Conservation (phyloP, 2,888 invertebrate genomes). For the Ormyrus pomaceus region DNA sequence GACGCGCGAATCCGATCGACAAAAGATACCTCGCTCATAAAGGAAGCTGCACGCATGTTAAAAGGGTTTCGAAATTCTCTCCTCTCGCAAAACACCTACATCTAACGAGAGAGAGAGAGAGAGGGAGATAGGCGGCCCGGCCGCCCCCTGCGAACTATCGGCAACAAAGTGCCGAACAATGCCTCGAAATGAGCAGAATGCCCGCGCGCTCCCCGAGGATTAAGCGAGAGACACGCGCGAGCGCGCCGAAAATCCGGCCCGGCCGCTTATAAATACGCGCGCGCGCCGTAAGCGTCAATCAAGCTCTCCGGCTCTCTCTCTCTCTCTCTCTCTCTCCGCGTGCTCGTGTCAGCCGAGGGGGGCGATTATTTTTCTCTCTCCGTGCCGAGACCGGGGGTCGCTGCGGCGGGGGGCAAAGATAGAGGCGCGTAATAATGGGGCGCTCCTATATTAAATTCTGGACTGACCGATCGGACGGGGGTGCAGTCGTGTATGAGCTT, state of each 20-base stretch:
- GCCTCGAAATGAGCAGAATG: conserved; percentile 49
- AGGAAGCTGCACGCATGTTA: no score
- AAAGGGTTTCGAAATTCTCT: no score
- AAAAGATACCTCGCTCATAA: no score
- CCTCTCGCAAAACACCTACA: no score
- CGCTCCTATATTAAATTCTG: conserved; percentile 68
- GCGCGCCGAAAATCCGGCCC: conserved; percentile 32
- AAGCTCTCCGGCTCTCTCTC: conserved; percentile 1
- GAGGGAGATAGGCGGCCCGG: background rate
- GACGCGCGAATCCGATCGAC: no score
- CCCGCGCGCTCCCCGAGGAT: conserved; percentile 32
- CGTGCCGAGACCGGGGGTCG: background rate
- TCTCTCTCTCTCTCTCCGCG: background rate
- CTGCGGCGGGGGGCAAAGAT: background rate
- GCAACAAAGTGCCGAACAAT: conserved; percentile 50
- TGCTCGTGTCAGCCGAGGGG: conserved; percentile 12
- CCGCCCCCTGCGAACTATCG: conserved; percentile 6
- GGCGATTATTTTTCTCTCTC: conserved; percentile 7
- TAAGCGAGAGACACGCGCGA: conserved; percentile 24
- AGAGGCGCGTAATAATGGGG: conserved; percentile 12
- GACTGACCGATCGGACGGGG: conserved; percentile 67
- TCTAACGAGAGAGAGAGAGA: no score
- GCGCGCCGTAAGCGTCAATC: conserved; percentile 37
- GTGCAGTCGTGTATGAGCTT: conserved; percentile 49
- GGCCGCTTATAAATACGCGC: conserved; percentile 12